Evolutionary conservation across 2,113 vertebrate species (phyloP).

Genomic region (Chaetorhynchus papuensis): DNA sequence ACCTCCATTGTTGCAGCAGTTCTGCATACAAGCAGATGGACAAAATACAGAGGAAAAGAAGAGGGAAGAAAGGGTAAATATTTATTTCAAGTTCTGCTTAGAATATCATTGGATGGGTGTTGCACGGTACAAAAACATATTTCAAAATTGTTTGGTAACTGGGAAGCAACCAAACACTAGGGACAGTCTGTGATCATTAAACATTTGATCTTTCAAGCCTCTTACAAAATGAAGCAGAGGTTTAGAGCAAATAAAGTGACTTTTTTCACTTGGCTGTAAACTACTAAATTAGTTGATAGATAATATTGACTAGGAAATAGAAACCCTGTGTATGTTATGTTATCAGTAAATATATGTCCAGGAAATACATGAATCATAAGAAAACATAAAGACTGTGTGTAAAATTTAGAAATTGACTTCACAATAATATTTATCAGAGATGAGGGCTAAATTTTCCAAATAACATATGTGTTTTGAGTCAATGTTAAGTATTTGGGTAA

Average conservation of each 20-base stretch:
- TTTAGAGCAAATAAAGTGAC: background rate
- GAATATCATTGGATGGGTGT: background rate
- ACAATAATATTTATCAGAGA: background rate
- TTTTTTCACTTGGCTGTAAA: background rate
- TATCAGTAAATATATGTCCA: background rate
- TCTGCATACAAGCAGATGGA: background rate
- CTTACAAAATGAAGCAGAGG: background rate
- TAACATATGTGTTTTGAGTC: background rate
- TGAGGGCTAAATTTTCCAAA: background rate
- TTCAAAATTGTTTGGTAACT: background rate
- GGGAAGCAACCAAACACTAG: background rate
- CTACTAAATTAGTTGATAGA: background rate
- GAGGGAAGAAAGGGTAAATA: background rate
- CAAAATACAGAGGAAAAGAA: background rate
- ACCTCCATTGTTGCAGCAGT: background rate
- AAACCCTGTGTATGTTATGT: background rate
- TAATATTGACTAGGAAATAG: background rate
- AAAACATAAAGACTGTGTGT: background rate
- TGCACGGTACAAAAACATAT: background rate
- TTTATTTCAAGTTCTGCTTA: background rate
- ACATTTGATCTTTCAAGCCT: background rate
- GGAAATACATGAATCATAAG: background rate
- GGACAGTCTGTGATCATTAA: background rate
- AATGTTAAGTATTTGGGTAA: background rate
- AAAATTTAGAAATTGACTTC: background rate